Base-by-base conservation (phyloP, 2,888 invertebrate species). In the Conus canariensis region DNA sequence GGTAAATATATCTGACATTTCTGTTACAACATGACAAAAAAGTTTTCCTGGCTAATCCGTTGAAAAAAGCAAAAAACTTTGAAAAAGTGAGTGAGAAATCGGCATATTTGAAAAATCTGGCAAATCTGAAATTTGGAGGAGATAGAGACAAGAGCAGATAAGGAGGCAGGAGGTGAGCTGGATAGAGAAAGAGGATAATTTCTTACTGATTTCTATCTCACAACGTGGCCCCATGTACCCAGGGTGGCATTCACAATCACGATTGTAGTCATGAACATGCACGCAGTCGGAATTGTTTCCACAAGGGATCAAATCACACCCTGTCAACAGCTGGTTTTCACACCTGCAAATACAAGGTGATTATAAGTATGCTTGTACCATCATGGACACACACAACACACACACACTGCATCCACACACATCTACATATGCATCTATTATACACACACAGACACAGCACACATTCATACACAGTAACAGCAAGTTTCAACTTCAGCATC, bases 201-300 rank as follows among this genome's bases (percentile, higher is more conserved):
- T 60, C 90, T 82, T 85, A 93, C 93, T 91, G 19, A 90, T 91
- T 87, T 94, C 94, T 56, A 96, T 97, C 96, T 98, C 98, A 95
- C 99, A 99, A 92, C 97, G 97, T 87, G 97, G 97, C 85, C 99
- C 99, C 5, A 97, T 97, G 96, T 98, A 99, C 1, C 99, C 99
- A 96, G 98, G 98, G 70, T 98, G 97, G 95, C 99, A 99, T 91
- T 98, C 97, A 94, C 99, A 99, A 93, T 97, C 97, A 14, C 92
- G 89, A 64, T 91, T 89, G 88, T 90, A 90, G 10, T 85, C 74
- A 60, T 89, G 90, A 85, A 90, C 45, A 16, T 74, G 14, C 5
- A 19, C 45, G 70, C 92, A 92, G 9, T 64, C 25, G 10, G 77
- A 85, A 67, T 85, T 90, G 12, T 77, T 89, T 25, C 87, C 70